Percentiles rank a stretch among this genome's conserved stretches.
These are phyloP conservation scores for Herpailurus yagouaroundi DNA, from an alignment of 2,113 vertebrate genomes.

Conservation along the genomic window DNA sequence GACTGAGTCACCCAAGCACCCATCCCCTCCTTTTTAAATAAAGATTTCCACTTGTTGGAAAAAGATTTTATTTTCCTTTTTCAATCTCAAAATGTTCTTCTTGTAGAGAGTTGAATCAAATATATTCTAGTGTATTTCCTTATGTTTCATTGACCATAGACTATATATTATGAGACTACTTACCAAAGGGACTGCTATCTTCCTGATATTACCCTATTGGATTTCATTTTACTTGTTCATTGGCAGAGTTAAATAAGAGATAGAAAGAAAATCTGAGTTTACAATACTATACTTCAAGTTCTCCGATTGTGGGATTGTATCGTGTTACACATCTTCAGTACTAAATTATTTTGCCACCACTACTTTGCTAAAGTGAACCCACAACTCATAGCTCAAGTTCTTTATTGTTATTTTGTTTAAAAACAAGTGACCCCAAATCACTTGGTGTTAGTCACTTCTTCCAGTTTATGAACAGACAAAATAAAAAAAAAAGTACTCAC, in stretches of 20 bases:
- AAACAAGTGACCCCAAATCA: constrained; percentile 50
- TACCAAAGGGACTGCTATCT: not conserved
- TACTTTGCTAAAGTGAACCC: not conserved
- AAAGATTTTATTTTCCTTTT: not conserved
- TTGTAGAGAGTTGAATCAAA: not conserved
- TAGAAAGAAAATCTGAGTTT: not conserved
- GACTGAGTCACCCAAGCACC: too few species aligned
- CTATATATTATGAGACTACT: not conserved
- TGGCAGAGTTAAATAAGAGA: not conserved
- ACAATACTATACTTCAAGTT: not conserved
- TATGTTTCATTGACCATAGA: not conserved
- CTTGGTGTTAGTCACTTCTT: constrained; percentile 26
- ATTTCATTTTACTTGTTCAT: constrained; percentile 7
- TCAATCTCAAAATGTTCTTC: not conserved
- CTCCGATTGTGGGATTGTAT: not conserved
- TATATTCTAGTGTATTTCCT: not conserved
- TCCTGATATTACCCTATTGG: not conserved
- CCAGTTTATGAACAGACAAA: not conserved
- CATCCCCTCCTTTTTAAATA: not conserved
- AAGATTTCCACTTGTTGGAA: not conserved
- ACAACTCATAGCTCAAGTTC: constrained; percentile 28
- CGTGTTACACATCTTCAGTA: not conserved
- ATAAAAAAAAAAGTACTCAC: not conserved
- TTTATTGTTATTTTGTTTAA: constrained; percentile 50
- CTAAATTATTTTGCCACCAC: not conserved